Base-by-base conservation (phyloP, 1,140 invertebrate genomes). In the Gonioctena quinquepunctata region DNA sequence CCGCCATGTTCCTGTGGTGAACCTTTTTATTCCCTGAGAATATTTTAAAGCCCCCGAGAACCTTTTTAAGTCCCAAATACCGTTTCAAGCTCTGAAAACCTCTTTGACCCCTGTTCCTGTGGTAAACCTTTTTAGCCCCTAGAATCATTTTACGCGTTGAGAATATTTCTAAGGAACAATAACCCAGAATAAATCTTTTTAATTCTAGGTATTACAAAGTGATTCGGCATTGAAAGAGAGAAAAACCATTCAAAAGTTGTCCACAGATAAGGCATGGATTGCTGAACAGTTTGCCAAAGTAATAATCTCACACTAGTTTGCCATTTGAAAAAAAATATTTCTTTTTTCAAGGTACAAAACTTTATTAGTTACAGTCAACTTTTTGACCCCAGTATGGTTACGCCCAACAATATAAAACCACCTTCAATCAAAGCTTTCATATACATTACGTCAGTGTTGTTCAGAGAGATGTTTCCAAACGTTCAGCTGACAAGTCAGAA, bases 251-350 rank as follows among this genome's bases (percentile, higher is more conserved):
- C 57, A 50, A 23, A 60, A 62, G n/a, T 8, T 18, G 7, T 61
- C 23, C 5, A 50, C 23, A 11, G 67, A 69, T 27, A 69, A 69
- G 23, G 50, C 27, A 25, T 69, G 67, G 67, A 52, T 70, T 25
- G 50, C 62, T n/a, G 69, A 65, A 49, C 69, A 70, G 8, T 70
- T 28, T 16, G n/a, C 26, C 5, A 70, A 70, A 42, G 68, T 69
- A 54, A 62, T 25, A 52, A 48, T 57, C 8, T 23, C 5, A n/a
- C 1, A 19, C 0, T 26, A 6, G 0, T 6, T 11, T 33, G n/a
- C 21, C 22, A 60, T 3, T 16, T 60, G 25, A 27, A 21, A 19
- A 60, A 0, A 23, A 54, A 18, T 54, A 7, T 28, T 28, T 18
- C n/a, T n/a, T 28, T 61, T 27, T n/a, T 61, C 25, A 61, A n/a